Conservation (phyloP, 2,113 vertebrate species). For the Manacus vitellinus region DNA sequence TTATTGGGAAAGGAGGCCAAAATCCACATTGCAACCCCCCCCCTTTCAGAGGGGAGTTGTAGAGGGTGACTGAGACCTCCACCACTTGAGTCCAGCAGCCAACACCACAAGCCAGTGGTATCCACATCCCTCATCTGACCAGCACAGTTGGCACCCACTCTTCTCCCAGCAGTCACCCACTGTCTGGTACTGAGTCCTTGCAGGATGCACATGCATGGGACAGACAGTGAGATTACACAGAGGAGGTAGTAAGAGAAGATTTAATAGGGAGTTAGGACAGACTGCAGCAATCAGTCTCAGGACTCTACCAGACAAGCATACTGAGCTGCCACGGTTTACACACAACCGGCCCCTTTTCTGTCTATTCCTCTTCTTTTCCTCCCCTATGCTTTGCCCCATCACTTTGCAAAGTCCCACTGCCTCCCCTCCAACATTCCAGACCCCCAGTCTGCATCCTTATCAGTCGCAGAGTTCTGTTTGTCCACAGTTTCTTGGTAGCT, state of each 20-base stretch:
- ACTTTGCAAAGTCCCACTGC: neutral
- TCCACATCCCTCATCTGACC: neutral
- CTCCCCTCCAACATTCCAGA: neutral
- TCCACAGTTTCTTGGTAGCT: neutral
- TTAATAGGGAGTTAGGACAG: neutral
- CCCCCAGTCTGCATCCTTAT: neutral
- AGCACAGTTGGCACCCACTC: neutral
- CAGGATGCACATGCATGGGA: fast-evolving
- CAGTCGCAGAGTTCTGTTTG: neutral
- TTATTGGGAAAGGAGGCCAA: neutral
- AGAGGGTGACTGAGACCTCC: neutral
- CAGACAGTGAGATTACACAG: neutral
- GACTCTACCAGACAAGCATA: neutral
- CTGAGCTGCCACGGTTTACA: fast-evolving
- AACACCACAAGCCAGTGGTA: neutral
- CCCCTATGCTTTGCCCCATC: neutral
- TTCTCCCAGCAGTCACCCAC: no score
- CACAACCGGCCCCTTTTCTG: fast-evolving
- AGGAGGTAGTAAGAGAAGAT: neutral
- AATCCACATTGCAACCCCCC: neutral
- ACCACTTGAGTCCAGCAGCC: fast-evolving
- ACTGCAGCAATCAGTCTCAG: no score
- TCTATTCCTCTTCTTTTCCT: neutral
- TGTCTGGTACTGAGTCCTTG: neutral
- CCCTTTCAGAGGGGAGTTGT: neutral